Percentiles rank a stretch among this genome's conserved stretches.
Conservation (phyloP, 2,113 vertebrate species). For the Eulemur macaco region DNA sequence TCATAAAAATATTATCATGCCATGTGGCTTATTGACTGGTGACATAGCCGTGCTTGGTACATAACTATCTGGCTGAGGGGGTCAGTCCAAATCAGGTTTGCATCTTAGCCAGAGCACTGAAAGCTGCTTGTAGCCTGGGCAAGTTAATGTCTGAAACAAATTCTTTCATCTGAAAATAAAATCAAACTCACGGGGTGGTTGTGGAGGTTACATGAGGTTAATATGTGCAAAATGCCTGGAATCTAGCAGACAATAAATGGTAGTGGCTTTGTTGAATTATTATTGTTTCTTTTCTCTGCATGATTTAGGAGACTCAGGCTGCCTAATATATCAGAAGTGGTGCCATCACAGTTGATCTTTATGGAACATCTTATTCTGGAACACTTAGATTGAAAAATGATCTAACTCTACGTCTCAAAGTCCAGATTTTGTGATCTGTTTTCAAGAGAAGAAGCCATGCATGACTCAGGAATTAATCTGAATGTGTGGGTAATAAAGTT, state of each 20-base stretch:
- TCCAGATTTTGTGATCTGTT: conserved; percentile 28
- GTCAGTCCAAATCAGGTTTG: not conserved
- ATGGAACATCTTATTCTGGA: conserved; percentile 16
- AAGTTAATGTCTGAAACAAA: not conserved
- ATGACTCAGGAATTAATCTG: conserved; percentile 47
- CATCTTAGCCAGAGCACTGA: no score
- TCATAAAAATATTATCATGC: not conserved
- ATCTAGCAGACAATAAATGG: not conserved
- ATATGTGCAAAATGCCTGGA: not conserved
- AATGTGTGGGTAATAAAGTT: conserved; percentile 24
- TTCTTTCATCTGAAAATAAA: not conserved
- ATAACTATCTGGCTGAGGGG: not conserved
- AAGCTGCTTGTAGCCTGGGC: not conserved
- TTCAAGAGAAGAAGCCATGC: conserved; percentile 9
- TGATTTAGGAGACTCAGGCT: not conserved
- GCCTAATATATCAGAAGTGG: conserved; percentile 9
- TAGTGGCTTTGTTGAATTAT: not conserved
- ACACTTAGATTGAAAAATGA: conserved; percentile 26
- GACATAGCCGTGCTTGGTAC: rapidly evolving
- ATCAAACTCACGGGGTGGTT: not conserved
- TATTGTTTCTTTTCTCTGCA: not conserved
- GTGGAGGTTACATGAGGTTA: not conserved
- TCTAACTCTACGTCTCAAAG: not conserved
- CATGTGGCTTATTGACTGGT: not conserved
- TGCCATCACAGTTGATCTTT: not conserved